Evolutionary conservation across 1,140 invertebrate species (phyloP).

Genomic region (Aphaenogaster floridana): DNA sequence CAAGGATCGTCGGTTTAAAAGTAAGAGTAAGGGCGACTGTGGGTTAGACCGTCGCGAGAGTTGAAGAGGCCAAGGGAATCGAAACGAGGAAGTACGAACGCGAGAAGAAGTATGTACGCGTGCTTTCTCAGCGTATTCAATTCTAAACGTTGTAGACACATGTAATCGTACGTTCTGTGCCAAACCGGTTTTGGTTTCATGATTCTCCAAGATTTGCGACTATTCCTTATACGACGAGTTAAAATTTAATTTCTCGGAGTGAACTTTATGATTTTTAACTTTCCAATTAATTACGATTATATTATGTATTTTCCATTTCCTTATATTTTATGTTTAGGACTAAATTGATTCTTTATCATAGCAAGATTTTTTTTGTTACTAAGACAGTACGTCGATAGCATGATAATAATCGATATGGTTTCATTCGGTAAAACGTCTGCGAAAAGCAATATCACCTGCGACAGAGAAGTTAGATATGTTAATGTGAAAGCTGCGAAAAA

Average conservation of each 20-base stretch:
- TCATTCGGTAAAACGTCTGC: background rate
- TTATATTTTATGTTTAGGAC: background rate
- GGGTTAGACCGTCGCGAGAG: background rate
- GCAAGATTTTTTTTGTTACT: background rate
- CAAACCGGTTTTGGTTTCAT: constrained; percentile 33
- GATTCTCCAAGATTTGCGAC: constrained; percentile 19
- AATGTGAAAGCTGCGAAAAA: constrained; percentile 62
- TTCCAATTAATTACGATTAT: background rate
- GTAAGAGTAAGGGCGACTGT: constrained; percentile 40
- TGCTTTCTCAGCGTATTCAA: constrained; percentile 48
- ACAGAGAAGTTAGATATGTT: constrained; percentile 59
- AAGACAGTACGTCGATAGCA: background rate
- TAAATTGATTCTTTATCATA: constrained; percentile 2
- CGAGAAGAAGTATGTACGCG: constrained; percentile 34
- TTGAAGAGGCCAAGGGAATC: constrained; percentile 30
- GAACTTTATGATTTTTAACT: background rate
- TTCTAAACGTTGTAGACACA: constrained; percentile 36
- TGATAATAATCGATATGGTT: background rate
- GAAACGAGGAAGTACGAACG: constrained; percentile 35
- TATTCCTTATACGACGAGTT: constrained; percentile 5
- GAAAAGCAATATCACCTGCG: constrained; percentile 42
- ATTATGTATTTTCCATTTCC: background rate
- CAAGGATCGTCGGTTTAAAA: constrained; percentile 46
- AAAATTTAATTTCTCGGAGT: constrained; percentile 1
- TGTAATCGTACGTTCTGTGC: constrained; percentile 36